These are phyloP conservation scores for Mesembrinibis cayennensis DNA, from an alignment of 2,113 vertebrate genomes.

Conservation along the genomic window DNA sequence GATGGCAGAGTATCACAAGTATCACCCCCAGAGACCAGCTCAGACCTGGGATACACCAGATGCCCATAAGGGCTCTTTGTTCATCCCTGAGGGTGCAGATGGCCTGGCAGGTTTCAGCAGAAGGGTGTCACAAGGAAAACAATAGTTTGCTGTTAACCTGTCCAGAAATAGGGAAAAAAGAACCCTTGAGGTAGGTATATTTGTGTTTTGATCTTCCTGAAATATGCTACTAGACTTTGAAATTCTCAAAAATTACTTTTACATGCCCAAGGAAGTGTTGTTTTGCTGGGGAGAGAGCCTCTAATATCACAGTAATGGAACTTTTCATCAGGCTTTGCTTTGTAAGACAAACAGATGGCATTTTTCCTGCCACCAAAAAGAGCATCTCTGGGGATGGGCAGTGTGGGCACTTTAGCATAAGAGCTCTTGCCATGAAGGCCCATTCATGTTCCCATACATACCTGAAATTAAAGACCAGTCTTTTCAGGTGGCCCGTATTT, in stretches of 20 bases:
- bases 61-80: background rate
- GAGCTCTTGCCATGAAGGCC: background rate
- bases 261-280: background rate
- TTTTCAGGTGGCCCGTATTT: background rate
- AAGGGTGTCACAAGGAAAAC: background rate
- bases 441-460: background rate
- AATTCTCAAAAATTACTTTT: background rate
- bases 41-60: rapidly evolving
- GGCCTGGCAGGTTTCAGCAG: background rate
- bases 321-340: background rate
- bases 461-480: background rate
- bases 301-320: background rate
- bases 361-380: background rate
- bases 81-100: rapidly evolving
- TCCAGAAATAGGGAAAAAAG: background rate
- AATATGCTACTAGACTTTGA: background rate
- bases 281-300: background rate
- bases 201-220: background rate
- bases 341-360: background rate
- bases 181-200: rapidly evolving
- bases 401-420: background rate
- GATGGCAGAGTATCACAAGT: background rate
- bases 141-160: background rate
- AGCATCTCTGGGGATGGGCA: background rate
- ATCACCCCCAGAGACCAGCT: background rate